Percentiles rank a stretch among this genome's conserved stretches.
Evolutionary conservation across 2,888 invertebrate species (phyloP).

Genomic region (Eristalinus aeneus): DNA sequence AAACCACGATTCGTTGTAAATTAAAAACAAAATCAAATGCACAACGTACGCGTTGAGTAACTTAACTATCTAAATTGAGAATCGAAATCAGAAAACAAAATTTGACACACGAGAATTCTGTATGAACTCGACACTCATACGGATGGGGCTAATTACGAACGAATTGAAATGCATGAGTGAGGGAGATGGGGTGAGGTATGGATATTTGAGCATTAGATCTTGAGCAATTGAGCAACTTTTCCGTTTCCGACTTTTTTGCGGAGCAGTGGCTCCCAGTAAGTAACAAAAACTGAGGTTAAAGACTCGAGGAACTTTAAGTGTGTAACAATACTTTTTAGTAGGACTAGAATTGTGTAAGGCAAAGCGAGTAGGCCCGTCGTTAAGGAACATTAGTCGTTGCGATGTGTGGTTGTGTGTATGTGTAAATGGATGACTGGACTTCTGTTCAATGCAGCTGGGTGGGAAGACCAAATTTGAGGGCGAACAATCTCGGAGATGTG

Average conservation of each 20-base stretch:
- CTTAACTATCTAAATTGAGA: slow-evolving; percentile 27
- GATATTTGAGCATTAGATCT: slow-evolving; percentile 39
- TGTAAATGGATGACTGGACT: slow-evolving; percentile 16
- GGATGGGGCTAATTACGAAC: neutral
- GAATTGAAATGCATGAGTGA: neutral
- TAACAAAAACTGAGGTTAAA: slow-evolving; percentile 36
- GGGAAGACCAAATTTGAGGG: slow-evolving; percentile 15
- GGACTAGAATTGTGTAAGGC: slow-evolving; percentile 68
- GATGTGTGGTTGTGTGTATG: slow-evolving; percentile 19
- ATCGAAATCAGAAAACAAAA: slow-evolving; percentile 14
- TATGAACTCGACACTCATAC: neutral
- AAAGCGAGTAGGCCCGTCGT: slow-evolving; percentile 46
- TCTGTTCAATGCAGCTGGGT: slow-evolving; percentile 44
- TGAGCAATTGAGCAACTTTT: slow-evolving; percentile 46
- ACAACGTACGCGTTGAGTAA: slow-evolving; percentile 16
- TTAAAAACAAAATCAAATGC: slow-evolving; percentile 34
- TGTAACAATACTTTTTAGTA: slow-evolving; percentile 60
- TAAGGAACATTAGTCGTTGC: slow-evolving; percentile 68
- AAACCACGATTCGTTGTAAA: slow-evolving; percentile 59
- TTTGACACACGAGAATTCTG: neutral
- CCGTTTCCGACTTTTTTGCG: neutral
- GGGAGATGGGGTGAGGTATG: neutral
- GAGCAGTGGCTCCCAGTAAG: slow-evolving; percentile 1
- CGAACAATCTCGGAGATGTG: neutral
- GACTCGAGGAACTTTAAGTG: slow-evolving; percentile 61